These are phyloP conservation scores for Vesta saturnalis DNA, from an alignment of 2,888 invertebrate genomes.

Conservation along the genomic window DNA sequence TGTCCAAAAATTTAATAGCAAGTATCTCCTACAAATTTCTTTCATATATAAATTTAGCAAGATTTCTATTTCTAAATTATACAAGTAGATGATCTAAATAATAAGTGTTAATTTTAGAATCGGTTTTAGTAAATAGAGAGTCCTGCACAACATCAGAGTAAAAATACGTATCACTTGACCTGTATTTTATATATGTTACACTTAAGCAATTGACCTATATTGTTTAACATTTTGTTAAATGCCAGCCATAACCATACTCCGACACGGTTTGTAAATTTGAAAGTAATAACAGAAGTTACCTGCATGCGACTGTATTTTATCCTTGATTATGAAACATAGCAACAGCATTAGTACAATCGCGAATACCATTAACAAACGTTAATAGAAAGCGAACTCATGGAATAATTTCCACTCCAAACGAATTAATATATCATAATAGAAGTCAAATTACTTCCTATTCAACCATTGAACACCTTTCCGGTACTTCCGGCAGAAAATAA, in stretches of 20 bases:
- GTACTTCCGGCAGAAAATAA: neutral
- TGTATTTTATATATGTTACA: constrained; percentile 16
- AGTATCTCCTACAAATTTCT: neutral
- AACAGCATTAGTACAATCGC: constrained; percentile 25
- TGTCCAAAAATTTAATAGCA: no score
- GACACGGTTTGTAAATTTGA: constrained; percentile 31
- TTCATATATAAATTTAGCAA: neutral
- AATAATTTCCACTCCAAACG: constrained; percentile 14
- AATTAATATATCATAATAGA: constrained; percentile 14
- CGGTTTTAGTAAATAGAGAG: constrained; percentile 20
- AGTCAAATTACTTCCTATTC: constrained; percentile 16
- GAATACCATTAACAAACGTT: constrained; percentile 31
- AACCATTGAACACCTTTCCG: constrained; percentile 3
- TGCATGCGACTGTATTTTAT: constrained; percentile 29
- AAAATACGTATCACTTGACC: constrained; percentile 33
- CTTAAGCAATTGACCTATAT: constrained; percentile 25
- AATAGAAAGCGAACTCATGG: constrained; percentile 29
- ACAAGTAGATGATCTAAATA: constrained; percentile 9
- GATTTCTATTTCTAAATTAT: constrained; percentile 2
- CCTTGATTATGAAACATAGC: constrained; percentile 32
- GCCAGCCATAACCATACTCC: constrained; percentile 20
- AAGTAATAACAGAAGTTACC: constrained; percentile 34
- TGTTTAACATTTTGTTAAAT: constrained; percentile 34
- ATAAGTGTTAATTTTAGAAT: constrained; percentile 16
- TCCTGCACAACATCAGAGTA: constrained; percentile 16